Percentiles rank a stretch among this genome's conserved stretches.
These are phyloP conservation scores for Azorinus chamasolen DNA, from an alignment of 2,888 invertebrate genomes.

Conservation along the genomic window DNA sequence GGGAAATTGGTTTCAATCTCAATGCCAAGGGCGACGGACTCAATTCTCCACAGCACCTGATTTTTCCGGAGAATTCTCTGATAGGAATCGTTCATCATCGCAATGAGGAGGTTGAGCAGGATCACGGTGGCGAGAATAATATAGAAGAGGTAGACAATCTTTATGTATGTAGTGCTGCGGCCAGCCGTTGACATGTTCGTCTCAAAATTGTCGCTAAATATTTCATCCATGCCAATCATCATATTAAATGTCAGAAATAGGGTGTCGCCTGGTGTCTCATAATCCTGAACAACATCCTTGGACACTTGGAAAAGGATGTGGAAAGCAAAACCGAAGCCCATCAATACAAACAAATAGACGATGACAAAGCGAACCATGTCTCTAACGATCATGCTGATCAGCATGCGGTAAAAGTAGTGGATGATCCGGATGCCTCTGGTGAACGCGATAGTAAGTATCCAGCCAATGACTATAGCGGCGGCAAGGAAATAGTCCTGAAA, in stretches of 20 bases:
- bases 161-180: conserved; percentile 66
- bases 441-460: conserved; percentile 83
- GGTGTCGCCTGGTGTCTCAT: conserved; percentile 73
- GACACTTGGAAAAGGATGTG: conserved; percentile 80
- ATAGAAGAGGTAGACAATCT: conserved; percentile 81
- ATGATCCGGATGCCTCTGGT: conserved; percentile 83
- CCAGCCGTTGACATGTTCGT: conserved; percentile 66
- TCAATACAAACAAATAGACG: conserved; percentile 82
- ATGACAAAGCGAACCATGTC: conserved; percentile 83
- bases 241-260: conserved; percentile 83
- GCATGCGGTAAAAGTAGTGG: conserved; percentile 84
- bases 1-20: conserved; percentile 78
- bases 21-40: conserved; percentile 82
- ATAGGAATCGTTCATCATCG: conserved; percentile 84
- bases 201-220: conserved; percentile 76
- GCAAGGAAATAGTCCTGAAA: conserved; percentile 82
- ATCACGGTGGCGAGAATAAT: conserved; percentile 80
- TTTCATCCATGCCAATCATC: conserved; percentile 84
- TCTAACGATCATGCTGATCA: conserved; percentile 83
- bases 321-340: conserved; percentile 84
- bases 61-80: conserved; percentile 75
- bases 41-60: conserved; percentile 82
- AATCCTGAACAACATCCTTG: conserved; percentile 59
- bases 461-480: conserved; percentile 80
- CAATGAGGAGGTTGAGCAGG: conserved; percentile 81